phyloP scores from a whole-genome alignment of 2,113 vertebrate species.

The Chlorodrepanis virens region DNA sequence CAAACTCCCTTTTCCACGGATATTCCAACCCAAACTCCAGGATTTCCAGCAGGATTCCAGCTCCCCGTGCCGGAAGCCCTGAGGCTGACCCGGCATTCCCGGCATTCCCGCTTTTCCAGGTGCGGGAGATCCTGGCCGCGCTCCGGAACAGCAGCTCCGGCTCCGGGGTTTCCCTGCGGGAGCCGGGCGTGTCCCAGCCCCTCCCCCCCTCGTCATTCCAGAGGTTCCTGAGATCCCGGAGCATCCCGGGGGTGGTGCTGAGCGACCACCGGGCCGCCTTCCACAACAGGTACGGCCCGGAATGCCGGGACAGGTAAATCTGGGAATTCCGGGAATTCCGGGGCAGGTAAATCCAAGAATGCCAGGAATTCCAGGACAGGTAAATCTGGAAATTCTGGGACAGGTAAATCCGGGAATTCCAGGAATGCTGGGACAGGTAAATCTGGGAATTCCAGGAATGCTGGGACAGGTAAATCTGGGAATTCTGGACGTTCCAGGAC shows the following conservation, averaged over 20 bases:
- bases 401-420: no score
- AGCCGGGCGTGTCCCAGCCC: constrained; percentile 67
- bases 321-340: rapidly evolving
- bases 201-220: constrained; percentile 93
- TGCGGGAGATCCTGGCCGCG: constrained; percentile 60
- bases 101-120: constrained; percentile 46
- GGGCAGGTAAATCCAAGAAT: constrained; percentile 29
- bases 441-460: background rate
- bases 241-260: constrained; percentile 85
- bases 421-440: background rate
- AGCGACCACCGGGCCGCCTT: constrained; percentile 79
- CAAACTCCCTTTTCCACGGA: background rate
- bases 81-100: background rate
- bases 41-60: background rate
- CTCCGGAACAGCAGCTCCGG: background rate
- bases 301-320: no score
- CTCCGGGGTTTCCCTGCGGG: constrained; percentile 55
- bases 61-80: no score
- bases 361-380: constrained; percentile 21
- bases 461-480: no score
- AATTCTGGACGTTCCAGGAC: no score
- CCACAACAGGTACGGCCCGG: constrained; percentile 75
- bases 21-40: rapidly evolving
- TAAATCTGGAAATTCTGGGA: no score
- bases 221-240: constrained; percentile 82